Evolutionary conservation across 2,888 invertebrate species (phyloP).

Genomic region (Parnassius apollo): DNA sequence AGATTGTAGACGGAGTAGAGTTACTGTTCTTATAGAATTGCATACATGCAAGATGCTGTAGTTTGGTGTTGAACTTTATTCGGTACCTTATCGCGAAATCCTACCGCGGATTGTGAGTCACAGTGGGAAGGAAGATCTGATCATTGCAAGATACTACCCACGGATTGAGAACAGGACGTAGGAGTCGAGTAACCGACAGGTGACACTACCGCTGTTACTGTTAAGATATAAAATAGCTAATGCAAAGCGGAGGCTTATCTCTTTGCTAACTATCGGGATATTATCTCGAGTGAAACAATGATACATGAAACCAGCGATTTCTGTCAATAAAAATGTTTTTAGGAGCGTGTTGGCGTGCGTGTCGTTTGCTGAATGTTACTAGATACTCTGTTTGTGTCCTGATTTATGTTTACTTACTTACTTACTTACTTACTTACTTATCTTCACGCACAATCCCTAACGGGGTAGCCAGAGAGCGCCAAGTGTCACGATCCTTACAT

Average conservation of each 20-base stretch:
- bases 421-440: too few relatives aligned
- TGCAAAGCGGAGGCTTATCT: slow-evolving; percentile 2
- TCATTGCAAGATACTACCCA: neutral
- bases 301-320: neutral
- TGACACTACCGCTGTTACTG: slow-evolving; percentile 3
- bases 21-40: too few relatives aligned
- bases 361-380: slow-evolving; percentile 3
- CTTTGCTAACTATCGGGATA: slow-evolving; percentile 3
- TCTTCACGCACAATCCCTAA: too few relatives aligned
- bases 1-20: too few relatives aligned
- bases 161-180: neutral
- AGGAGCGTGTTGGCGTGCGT: neutral
- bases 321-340: neutral
- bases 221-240: slow-evolving; percentile 7
- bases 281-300: neutral
- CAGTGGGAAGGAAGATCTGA: slow-evolving; percentile 8
- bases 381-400: neutral
- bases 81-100: neutral
- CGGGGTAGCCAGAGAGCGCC: too few relatives aligned
- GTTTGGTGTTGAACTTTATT: too few relatives aligned
- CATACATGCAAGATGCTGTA: too few relatives aligned
- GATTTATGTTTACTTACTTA: neutral
- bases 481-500: too few relatives aligned
- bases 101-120: slow-evolving; percentile 2
- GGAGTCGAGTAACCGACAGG: slow-evolving; percentile 13